Evolutionary conservation across 2,113 vertebrate genomes (phyloP), one percentile per base, ranked within the genome.

Genomic region (Perca schrenkii): DNA sequence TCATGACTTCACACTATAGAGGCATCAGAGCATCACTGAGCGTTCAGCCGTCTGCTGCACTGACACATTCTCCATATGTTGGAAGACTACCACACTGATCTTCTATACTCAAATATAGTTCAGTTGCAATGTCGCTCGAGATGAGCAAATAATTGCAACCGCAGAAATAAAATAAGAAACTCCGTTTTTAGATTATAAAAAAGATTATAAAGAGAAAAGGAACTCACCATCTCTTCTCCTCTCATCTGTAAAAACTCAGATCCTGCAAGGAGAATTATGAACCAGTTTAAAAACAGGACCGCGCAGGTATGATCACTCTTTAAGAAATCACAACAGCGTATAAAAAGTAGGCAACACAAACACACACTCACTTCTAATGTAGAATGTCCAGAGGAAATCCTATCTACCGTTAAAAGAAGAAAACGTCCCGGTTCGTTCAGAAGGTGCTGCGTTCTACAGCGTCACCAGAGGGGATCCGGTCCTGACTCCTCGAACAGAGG

Each of bases 141-240:
- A 14, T 56, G 4, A n/a, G 28, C 40, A 6, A 31, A 21, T 22
- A 12, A 19, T 21, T 15, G 28, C 19, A 21, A 6, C 28, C 19
- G 2, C 50, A 54, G 50, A 43, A 43, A 43, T 43, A 43, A 43
- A 43, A 10, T 40, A 40, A 43, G 10, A 43, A 43, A 43, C 25
- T 25, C 25, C 40, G 8, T 47, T 31, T 12, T 25, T 10, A 3
- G 40, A 43, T 43, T 43, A 25, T 62, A 47, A 67, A 54, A 60
- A 1, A 62, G 8, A 67, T 40, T 13, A 17, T 0, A 1, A 56
- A 22, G 3, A 54, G 11, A 54, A 54, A 40, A 22, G 22, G 2
- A 69, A 89, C 94, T 93, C 86, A 95, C 94, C 94, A 95, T 95
- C 10, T 90, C 74, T 58, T 78, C 80, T 72, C 76, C 46, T 86